Evolutionary conservation across 2,797 vertebrate species (phyloP).

Genomic region (Malacoraja senta): DNA sequence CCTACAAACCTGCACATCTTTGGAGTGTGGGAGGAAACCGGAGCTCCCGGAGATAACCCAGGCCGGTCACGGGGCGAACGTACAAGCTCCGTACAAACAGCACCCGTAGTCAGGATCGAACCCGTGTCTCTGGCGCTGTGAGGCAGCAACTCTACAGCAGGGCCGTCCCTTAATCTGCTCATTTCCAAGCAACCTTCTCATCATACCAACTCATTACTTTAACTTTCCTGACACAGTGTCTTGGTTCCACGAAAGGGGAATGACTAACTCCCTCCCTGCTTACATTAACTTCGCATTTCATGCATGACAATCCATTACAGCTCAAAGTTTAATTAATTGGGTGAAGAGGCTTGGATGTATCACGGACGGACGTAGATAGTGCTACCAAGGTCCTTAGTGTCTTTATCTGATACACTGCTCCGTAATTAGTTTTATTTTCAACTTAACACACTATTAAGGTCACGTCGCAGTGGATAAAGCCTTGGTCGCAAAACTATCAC

Average conservation of each 20-base stretch:
- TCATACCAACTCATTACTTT: background rate
- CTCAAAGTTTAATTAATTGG: background rate
- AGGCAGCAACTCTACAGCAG: too few relatives aligned
- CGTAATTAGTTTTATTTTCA: too few relatives aligned
- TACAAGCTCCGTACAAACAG: too few relatives aligned
- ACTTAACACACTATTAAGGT: background rate
- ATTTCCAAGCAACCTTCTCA: background rate
- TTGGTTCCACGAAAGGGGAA: background rate
- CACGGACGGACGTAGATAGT: background rate
- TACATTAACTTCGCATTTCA: background rate
- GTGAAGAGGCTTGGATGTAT: background rate
- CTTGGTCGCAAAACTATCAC: background rate
- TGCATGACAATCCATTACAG: background rate
- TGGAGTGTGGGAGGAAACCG: too few relatives aligned
- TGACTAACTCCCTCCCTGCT: too few relatives aligned
- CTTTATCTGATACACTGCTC: background rate
- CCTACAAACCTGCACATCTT: too few relatives aligned
- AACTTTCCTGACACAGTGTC: background rate
- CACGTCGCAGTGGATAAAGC: background rate
- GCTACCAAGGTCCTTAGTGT: background rate
- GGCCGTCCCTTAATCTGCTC: background rate
- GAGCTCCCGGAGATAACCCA: too few relatives aligned
- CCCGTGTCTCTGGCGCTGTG: too few relatives aligned
- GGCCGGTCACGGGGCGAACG: too few relatives aligned
- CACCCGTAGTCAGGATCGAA: background rate